phyloP scores from a whole-genome alignment of 1,140 invertebrate genomes.

The Eulimnadia texana region DNA sequence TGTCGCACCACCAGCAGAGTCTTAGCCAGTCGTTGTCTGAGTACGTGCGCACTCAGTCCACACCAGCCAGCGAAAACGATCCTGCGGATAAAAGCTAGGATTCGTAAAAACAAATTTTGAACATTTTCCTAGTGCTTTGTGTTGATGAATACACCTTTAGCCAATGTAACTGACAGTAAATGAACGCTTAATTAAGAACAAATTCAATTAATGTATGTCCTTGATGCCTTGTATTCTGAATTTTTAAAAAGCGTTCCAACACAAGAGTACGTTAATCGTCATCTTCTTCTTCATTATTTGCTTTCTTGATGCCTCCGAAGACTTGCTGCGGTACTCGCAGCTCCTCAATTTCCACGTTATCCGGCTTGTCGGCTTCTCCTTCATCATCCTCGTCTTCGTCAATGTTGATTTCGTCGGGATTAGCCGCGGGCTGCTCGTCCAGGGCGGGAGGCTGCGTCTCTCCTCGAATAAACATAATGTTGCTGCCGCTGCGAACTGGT shows the following conservation, averaged over 20 bases:
- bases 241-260: too few relatives aligned
- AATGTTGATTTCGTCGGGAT: slow-evolving; percentile 91
- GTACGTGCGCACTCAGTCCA: neutral
- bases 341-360: slow-evolving; percentile 32
- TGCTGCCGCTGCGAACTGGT: slow-evolving; percentile 31
- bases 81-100: neutral
- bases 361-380: slow-evolving; percentile 48
- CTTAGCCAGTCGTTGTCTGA: neutral
- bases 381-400: slow-evolving; percentile 60
- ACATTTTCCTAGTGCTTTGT: neutral
- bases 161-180: too few relatives aligned
- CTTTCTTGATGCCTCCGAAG: slow-evolving; percentile 14
- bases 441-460: slow-evolving; percentile 61
- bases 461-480: slow-evolving; percentile 71
- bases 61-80: neutral
- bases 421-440: slow-evolving; percentile 52
- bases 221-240: too few relatives aligned
- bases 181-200: too few relatives aligned
- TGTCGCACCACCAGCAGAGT: slow-evolving; percentile 7
- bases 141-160: neutral
- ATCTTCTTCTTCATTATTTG: slow-evolving; percentile 12
- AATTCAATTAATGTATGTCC: too few relatives aligned
- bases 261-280: neutral
- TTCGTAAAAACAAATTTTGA: neutral
- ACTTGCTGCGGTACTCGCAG: slow-evolving; percentile 14